A percentile compares a stretch with the other conserved stretches of the same genome.
Evolutionary conservation across 2,797 vertebrate genomes (phyloP).

Genomic region (Sarcoramphus papa): DNA sequence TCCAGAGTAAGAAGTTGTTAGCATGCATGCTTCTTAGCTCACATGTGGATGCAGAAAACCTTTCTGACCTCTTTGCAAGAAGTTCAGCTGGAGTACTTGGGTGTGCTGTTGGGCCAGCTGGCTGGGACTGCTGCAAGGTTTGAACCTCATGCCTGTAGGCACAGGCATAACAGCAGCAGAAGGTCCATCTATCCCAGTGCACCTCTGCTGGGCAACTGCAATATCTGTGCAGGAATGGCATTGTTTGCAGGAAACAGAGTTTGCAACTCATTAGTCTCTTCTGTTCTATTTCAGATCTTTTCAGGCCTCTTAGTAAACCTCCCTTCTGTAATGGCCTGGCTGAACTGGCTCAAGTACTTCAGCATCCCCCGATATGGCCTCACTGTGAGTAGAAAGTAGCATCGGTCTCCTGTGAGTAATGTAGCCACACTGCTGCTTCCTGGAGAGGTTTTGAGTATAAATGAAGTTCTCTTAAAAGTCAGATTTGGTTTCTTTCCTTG

Average conservation of each 20-base stretch:
- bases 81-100: not conserved
- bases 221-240: not conserved
- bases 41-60: not conserved
- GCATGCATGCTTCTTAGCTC: not conserved
- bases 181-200: not conserved
- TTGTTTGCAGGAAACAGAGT: not conserved
- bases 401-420: not conserved
- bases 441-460: not conserved
- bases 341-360: conserved; percentile 70
- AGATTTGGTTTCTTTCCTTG: not conserved
- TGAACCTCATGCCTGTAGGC: not conserved
- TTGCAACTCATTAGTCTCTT: not conserved
- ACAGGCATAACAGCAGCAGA: not conserved
- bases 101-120: not conserved
- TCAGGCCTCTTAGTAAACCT: conserved; percentile 70
- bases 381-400: conserved; percentile 50
- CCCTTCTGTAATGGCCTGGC: conserved; percentile 62
- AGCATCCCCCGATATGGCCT: conserved; percentile 66
- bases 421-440: not conserved
- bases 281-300: conserved; percentile 56
- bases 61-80: not conserved
- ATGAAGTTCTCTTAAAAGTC: not conserved
- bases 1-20: not conserved
- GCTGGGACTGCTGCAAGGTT: not conserved
- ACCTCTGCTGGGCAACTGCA: not conserved